phyloP scores from a whole-genome alignment of 1,140 invertebrate genomes.

The Diploscapter pachys region DNA sequence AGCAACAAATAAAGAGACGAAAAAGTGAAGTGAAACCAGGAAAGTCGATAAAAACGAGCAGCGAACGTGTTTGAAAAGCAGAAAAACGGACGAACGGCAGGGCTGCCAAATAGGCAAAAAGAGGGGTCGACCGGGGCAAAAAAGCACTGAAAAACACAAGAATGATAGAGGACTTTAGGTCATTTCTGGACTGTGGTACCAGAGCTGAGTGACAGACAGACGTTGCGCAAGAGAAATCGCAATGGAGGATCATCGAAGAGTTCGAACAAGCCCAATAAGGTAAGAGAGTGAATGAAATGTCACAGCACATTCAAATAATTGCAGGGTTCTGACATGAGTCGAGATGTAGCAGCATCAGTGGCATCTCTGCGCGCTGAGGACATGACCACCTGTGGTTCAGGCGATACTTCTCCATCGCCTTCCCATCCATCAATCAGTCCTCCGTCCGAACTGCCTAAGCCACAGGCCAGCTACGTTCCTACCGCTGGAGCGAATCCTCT shows the following conservation, averaged over 20 bases:
- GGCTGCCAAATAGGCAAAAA: neutral
- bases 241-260: slow-evolving; percentile 12
- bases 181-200: slow-evolving; percentile 56
- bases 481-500: neutral
- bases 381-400: slow-evolving; percentile 9
- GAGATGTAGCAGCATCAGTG: no score
- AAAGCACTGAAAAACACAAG: neutral
- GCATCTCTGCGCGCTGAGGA: neutral
- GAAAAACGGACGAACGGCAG: neutral
- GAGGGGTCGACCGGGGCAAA: neutral
- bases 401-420: slow-evolving; percentile 12
- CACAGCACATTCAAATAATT: no score
- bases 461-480: slow-evolving; percentile 13
- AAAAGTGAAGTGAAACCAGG: no score
- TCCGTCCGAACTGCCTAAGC: slow-evolving; percentile 24
- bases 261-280: slow-evolving; percentile 3
- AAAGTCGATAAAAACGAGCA: neutral
- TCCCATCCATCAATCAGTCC: slow-evolving; percentile 26
- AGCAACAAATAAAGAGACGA: no score
- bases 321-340: no score
- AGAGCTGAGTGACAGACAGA: slow-evolving; percentile 50
- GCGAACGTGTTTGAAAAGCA: neutral
- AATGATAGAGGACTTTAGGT: slow-evolving; percentile 34
- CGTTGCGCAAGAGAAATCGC: slow-evolving; percentile 46
- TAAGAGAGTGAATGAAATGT: neutral